Base-by-base conservation (phyloP, 2,113 vertebrate species). In the Oreotragus oreotragus region DNA sequence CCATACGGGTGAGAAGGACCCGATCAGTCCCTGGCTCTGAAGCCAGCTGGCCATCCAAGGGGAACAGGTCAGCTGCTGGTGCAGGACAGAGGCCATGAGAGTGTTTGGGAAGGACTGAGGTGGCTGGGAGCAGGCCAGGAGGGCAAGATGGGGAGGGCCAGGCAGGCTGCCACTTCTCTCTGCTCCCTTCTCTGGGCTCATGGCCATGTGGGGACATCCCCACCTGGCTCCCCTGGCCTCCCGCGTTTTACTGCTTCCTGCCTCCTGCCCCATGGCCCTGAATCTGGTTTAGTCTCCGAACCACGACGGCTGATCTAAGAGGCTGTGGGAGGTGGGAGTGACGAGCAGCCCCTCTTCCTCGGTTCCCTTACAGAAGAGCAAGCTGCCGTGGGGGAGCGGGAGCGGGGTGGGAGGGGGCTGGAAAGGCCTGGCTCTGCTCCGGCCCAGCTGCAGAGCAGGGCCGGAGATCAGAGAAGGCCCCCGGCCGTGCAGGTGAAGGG, bases 381-480 rank as follows among this genome's bases (percentile, higher is more conserved):
- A 79, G 93, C 70, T 70, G 66, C 80, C 3, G 0, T 0, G 6
- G 90, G 66, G 85, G 86, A 64, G 36, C 10, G 33, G 70, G 80
- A 19, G 14, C 0, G 43, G 84, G 45, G 25, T 12, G 17, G 28
- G 13, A 51, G 28, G 55, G 91, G 90, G 53, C 79, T 80, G 79
- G 70, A 64, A 77, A 10, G 84, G 70, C 81, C 97, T 98, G 98
- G 98, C 97, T 97, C 90, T 21, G 84, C 98, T 98, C 98, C 98
- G 45, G 84, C 83, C 97, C 98, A 98, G 98, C 98, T 98, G 98
- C 89, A 85, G 97, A 94, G 96, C 3, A 96, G 98, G 98, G 98
- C 98, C 97, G 84, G 84, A 98, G 98, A 98, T 98, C 98, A 98
- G 98, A 98, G 96, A 64, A 84, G 96, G 94, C 98, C 98, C 96